Evolutionary conservation across 2,113 vertebrate species (phyloP).

Genomic region (Thamnaconus septentrionalis): DNA sequence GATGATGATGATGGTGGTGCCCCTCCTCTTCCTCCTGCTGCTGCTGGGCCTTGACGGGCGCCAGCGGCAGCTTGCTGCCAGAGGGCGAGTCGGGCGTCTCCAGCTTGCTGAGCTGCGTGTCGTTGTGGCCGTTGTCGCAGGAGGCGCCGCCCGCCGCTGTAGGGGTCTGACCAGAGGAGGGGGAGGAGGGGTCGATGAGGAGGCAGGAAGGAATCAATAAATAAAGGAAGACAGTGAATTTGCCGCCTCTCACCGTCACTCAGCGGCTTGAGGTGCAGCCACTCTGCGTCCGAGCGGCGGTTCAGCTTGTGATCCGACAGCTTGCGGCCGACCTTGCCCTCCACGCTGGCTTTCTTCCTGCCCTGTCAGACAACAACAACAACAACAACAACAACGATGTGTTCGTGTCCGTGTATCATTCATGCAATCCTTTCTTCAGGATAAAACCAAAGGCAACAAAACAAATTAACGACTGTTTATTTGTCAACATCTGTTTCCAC

Average conservation of each 20-base stretch:
- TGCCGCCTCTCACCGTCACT: constrained; percentile 61
- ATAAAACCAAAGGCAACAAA: neutral
- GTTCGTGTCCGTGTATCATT: too few species aligned
- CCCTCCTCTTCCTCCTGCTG: constrained; percentile 71
- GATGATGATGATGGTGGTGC: constrained; percentile 79
- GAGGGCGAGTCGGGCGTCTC: constrained; percentile 83
- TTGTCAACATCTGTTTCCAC: neutral
- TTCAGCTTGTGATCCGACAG: constrained; percentile 94
- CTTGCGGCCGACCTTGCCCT: constrained; percentile 87
- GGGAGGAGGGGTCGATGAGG: constrained; percentile 14
- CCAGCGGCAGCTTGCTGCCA: constrained; percentile 76
- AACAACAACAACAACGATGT: too few species aligned
- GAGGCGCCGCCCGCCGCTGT: constrained; percentile 71
- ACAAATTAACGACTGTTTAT: neutral
- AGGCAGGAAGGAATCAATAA: neutral
- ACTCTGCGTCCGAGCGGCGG: constrained; percentile 89
- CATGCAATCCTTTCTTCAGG: too few species aligned
- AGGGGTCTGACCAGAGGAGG: constrained; percentile 71
- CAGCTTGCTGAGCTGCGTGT: constrained; percentile 86
- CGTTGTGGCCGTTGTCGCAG: constrained; percentile 83
- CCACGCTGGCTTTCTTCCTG: constrained; percentile 75
- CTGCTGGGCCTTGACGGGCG: constrained; percentile 57
- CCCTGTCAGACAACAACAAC: constrained; percentile 68
- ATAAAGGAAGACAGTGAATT: neutral
- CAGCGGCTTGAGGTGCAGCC: constrained; percentile 92